Evolutionary conservation across 2,113 vertebrate genomes (phyloP), one percentile per base, ranked within the genome.

Genomic region (Willisornis vidua): DNA sequence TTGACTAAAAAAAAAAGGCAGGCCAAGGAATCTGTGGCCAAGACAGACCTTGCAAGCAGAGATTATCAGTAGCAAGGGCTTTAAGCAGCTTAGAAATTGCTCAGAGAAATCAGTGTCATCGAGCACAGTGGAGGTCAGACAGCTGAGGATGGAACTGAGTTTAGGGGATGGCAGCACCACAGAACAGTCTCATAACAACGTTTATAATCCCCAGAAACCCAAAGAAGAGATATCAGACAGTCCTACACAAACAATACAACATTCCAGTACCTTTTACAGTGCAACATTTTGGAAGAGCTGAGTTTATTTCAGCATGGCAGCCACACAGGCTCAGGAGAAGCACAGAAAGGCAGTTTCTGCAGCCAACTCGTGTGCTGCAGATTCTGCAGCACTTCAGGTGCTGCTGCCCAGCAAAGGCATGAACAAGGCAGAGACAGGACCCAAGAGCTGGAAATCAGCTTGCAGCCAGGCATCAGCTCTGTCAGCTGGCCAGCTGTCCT

Each of bases 61-160:
- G 59, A 84, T 95, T 74, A 84, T 58, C 76, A 86, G 68, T 0
- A 85, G 45, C 62, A 91, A 58, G 57, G 76, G 37, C 28, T 81
- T 84, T 91, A 87, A 94, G 66, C 16, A 68, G 88, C 71, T 94
- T 88, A 82, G 86, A 68, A 88, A 73, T 39, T 48, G 67, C 79
- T 70, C 54, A 16, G 54, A 83, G 91, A 76, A 92, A 86, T 72
- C 20, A 51, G 73, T 31, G 37, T 58, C 77, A 45, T 1, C 70
- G 55, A 75, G 15, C 28, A 35, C 0, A 25, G 41, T 29, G 19
- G 46, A 87, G 61, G 37, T 28, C 11, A 33, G 85, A 49, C 31
- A 65, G 31, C 19, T 77, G 43, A 77, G 62, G 76, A 49, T 84
- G 26, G 22, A 87, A 81, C 0, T 41, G 63, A 68, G 51, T 46